Conservation (phyloP, 2,797 vertebrate genomes). For the Otolemur crassicaudatus region DNA sequence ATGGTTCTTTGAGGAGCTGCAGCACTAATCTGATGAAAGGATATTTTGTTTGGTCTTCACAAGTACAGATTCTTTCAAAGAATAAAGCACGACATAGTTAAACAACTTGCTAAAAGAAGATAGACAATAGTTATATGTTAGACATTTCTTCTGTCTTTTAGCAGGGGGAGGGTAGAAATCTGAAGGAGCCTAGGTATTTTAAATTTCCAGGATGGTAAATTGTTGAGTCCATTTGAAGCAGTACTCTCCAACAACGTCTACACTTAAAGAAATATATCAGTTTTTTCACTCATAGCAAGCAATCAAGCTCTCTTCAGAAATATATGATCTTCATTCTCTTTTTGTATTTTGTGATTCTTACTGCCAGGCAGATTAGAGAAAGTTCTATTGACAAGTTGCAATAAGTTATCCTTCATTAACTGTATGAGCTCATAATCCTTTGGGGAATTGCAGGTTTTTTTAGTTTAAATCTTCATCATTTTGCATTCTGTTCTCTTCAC, state of each 20-base stretch:
- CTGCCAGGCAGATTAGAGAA: background rate
- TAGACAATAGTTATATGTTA: slow-evolving; percentile 20
- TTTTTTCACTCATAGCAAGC: background rate
- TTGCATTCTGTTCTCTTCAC: background rate
- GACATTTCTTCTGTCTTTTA: slow-evolving; percentile 4
- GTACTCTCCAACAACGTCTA: background rate
- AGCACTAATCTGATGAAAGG: slow-evolving; percentile 45
- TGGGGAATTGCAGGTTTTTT: slow-evolving; percentile 39
- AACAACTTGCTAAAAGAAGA: slow-evolving; percentile 37
- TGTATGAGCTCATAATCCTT: background rate
- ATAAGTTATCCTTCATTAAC: background rate
- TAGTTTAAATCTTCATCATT: slow-evolving; percentile 32
- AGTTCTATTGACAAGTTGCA: background rate
- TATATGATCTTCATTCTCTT: background rate
- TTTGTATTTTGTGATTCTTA: background rate
- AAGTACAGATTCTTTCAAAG: slow-evolving; percentile 58
- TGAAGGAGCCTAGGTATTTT: slow-evolving; percentile 20
- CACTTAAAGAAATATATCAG: background rate
- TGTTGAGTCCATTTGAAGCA: slow-evolving; percentile 8
- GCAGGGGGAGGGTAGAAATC: background rate
- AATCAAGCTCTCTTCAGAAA: background rate
- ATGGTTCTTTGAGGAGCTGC: slow-evolving; percentile 46
- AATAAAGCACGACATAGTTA: slow-evolving; percentile 54
- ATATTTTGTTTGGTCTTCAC: slow-evolving; percentile 61
- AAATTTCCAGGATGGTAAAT: background rate